Evolutionary conservation across 2,888 invertebrate species (phyloP), one percentile per base, ranked within the genome.

Genomic region (Gastracanthus pulcherrimus): DNA sequence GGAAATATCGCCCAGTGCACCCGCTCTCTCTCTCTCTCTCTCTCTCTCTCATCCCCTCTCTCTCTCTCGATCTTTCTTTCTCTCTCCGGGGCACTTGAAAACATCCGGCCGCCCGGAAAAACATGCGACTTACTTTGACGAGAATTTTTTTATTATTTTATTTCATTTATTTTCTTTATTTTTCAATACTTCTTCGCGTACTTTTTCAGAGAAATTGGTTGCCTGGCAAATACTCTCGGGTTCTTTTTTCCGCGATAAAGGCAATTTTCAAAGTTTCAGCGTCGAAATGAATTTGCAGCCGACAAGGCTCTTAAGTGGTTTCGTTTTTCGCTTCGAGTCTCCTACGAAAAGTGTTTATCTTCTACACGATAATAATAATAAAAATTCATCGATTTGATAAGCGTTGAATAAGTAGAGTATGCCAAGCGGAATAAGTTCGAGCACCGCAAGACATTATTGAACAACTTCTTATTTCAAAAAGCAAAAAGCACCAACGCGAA

Each of bases 1-100:
- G 72, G 82, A 82, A 82, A 82, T 80, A 82, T 82, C 55, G 72
- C 55, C 55, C 41, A 36, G 45, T 45, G 19, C 19, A 16, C n/a
- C n/a, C n/a, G n/a, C n/a, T n/a, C n/a, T n/a, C n/a, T n/a, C n/a
- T n/a, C n/a, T n/a, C n/a, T n/a, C n/a, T n/a, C n/a, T n/a, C n/a
- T n/a, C n/a, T n/a, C n/a, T n/a, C n/a, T n/a, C n/a, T n/a, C n/a
- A n/a, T n/a, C n/a, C n/a, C n/a, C n/a, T n/a, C n/a, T n/a, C n/a
- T n/a, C n/a, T n/a, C n/a, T n/a, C n/a, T n/a, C n/a, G n/a, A n/a
- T n/a, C n/a, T n/a, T n/a, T n/a, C 64, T 23, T 19, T 16, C 34
- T n/a, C 34, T 9, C 34, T 16, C 6, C 45, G 31, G 69, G 36
- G 55, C 19, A 78, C 82, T 82, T 78, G 78, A 82, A 82, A 82